Base-by-base conservation (phyloP, 2,797 vertebrate genomes). In the Crocidura indochinensis region DNA sequence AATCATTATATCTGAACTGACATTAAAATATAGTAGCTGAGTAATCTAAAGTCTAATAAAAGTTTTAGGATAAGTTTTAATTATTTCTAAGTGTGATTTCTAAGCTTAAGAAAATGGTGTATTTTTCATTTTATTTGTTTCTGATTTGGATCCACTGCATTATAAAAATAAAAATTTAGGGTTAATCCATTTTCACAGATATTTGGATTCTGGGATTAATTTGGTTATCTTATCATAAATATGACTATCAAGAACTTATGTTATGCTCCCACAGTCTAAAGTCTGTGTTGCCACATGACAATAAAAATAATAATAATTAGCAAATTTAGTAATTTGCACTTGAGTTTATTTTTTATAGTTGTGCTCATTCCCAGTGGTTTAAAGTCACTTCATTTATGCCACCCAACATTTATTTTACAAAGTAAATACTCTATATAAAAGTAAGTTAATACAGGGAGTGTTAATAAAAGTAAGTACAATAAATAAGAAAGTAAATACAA, bases 41-140 rank as follows among this genome's bases (percentile, higher is more conserved):
- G 86, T 96, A 96, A 97, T 96, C n/a, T 88, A 93, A 97, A 97
- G 95, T 95, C 90, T 92, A 76, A 5, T 38, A 38, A 38, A 38
- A 38, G 38, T 38, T 38, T 38, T 2, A 88, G 82, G 26, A 88
- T 90, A 96, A 95, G 11, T 64, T 79, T 94, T 96, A 96, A 95
- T 77, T 93, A 51, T 95, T 94, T 96, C 84, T 94, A 85, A 92
- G 94, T 91, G 53, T 90, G 6, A 27, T 76, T 83, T 71, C 56
- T 92, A 90, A 96, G 94, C 71, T 95, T 82, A 95, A 72, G 88
- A 75, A 97, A 96, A 9, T 89, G 49, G 73, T 84, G 95, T 95
- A 86, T 97, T 95, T 94, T 92, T 69, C 91, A 68, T 83, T 95
- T 96, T 67, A 85, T 96, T 96, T 96, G 84, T 92, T 97, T 96